phyloP scores from a whole-genome alignment of 2,797 vertebrate genomes.

The Pelobates cultripes region DNA sequence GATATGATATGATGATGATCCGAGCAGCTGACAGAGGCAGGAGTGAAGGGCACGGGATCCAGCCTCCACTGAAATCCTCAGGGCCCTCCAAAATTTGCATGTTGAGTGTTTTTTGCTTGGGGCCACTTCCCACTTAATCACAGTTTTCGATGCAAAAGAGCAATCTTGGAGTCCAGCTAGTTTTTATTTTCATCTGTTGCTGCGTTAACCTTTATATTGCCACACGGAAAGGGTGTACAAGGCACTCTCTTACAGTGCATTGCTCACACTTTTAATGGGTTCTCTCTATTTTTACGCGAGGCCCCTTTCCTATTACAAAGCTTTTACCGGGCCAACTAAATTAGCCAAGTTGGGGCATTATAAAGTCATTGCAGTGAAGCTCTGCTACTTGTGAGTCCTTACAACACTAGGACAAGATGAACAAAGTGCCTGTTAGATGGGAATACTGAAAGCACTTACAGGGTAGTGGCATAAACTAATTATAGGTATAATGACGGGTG shows the following conservation, averaged over 20 bases:
- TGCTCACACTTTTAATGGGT: background rate
- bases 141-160: slow-evolving; percentile 29
- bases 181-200: slow-evolving; percentile 24
- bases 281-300: too few relatives aligned
- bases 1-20: slow-evolving; percentile 53
- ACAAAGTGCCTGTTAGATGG: too few relatives aligned
- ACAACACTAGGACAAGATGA: too few relatives aligned
- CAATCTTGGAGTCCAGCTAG: background rate
- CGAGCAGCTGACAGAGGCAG: slow-evolving; percentile 47
- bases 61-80: slow-evolving; percentile 21
- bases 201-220: background rate
- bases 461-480: too few relatives aligned
- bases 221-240: background rate
- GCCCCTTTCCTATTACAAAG: too few relatives aligned
- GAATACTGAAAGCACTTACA: too few relatives aligned
- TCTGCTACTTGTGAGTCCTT: too few relatives aligned
- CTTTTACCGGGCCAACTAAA: too few relatives aligned
- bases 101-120: slow-evolving; percentile 34
- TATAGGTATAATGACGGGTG: too few relatives aligned
- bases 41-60: slow-evolving; percentile 35
- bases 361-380: too few relatives aligned
- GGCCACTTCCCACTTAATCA: slow-evolving; percentile 23
- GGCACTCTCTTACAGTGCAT: background rate
- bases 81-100: slow-evolving; percentile 39
- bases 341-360: too few relatives aligned